A percentile compares a stretch with the other conserved stretches of the same genome.
Evolutionary conservation across 2,113 vertebrate species (phyloP).

Genomic region (Eclectus roratus): DNA sequence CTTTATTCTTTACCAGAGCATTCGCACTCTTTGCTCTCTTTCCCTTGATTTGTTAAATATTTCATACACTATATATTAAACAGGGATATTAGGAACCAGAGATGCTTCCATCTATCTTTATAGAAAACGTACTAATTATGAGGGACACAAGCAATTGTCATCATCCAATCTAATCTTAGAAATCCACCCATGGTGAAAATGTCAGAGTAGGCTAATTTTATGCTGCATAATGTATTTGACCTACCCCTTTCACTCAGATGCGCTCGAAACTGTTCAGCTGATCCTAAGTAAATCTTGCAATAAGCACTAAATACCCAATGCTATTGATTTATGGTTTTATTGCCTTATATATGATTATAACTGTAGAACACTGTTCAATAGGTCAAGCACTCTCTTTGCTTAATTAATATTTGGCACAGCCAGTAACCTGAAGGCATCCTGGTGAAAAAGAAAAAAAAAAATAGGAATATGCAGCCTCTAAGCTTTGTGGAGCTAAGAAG

Average conservation of each 20-base stretch:
- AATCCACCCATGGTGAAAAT: background rate
- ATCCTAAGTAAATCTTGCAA: constrained; percentile 34
- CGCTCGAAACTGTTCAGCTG: background rate
- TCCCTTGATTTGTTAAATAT: background rate
- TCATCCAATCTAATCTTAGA: background rate
- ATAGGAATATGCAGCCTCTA: background rate
- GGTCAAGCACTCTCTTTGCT: constrained; percentile 10
- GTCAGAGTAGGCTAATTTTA: background rate
- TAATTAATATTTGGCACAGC: constrained; percentile 36
- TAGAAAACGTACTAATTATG: background rate
- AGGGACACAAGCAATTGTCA: background rate
- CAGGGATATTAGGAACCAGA: background rate
- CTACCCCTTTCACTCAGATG: background rate
- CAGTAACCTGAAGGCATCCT: background rate
- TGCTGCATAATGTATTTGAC: constrained; percentile 9
- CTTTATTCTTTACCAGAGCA: background rate
- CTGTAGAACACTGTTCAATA: constrained; percentile 5
- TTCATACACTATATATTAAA: background rate
- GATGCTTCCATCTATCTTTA: background rate
- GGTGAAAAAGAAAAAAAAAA: background rate
- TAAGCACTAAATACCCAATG: background rate
- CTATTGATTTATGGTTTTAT: constrained; percentile 44
- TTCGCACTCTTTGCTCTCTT: background rate
- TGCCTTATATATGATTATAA: constrained; percentile 3
- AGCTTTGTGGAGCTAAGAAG: background rate